phyloP scores from a whole-genome alignment of 1,140 invertebrate species.

The Dryas iulia region DNA sequence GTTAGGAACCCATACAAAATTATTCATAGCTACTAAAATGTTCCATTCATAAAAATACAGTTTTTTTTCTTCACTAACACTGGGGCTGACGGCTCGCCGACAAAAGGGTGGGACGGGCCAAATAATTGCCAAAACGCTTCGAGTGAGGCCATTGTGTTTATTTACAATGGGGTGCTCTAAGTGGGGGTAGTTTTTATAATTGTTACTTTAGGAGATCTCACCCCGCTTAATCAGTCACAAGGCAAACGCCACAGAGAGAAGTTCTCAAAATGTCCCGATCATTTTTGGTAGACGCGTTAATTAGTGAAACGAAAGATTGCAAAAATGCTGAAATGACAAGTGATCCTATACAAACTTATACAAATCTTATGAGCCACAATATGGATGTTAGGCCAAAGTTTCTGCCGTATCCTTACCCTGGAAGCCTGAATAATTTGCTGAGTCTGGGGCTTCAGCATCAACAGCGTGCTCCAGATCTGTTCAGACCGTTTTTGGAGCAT shows the following conservation, averaged over 20 bases:
- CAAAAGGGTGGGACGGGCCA: conserved; percentile 78
- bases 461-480: conserved; percentile 76
- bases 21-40: conserved; percentile 79
- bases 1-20: conserved; percentile 73
- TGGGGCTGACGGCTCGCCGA: conserved; percentile 70
- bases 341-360: conserved; percentile 60
- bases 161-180: conserved; percentile 74
- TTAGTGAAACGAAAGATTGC: conserved; percentile 82
- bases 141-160: conserved; percentile 73
- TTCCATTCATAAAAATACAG: conserved; percentile 65
- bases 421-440: conserved; percentile 83
- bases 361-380: conserved; percentile 55
- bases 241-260: conserved; percentile 44
- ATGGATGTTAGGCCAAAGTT: conserved; percentile 75
- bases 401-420: conserved; percentile 82
- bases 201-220: conserved; percentile 66
- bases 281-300: conserved; percentile 88
- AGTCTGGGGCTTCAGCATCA: conserved; percentile 82
- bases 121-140: conserved; percentile 79
- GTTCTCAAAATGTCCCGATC: conserved; percentile 85
- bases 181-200: conserved; percentile 79
- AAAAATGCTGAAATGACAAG: conserved; percentile 62
- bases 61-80: conserved; percentile 62
- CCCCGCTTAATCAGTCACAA: conserved; percentile 56
- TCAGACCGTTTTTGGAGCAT: conserved; percentile 71